These are phyloP conservation scores for Dendrolimus punctatus DNA, from an alignment of 1,140 invertebrate genomes.

Conservation along the genomic window DNA sequence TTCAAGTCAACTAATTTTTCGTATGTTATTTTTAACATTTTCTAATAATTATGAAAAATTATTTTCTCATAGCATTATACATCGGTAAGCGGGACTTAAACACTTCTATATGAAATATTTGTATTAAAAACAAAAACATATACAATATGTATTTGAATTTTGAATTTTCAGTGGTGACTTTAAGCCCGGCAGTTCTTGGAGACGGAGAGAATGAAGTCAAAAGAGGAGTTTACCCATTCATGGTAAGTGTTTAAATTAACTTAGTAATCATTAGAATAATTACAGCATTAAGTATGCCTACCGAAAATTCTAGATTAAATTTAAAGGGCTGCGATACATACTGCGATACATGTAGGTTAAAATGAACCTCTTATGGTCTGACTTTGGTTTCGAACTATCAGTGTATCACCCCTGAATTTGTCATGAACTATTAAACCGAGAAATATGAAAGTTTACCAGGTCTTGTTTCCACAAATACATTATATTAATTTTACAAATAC, in stretches of 20 bases:
- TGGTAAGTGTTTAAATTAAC: constrained; percentile 29
- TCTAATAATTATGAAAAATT: constrained; percentile 31
- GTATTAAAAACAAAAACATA: background rate
- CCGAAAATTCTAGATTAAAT: too few relatives aligned
- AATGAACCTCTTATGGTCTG: too few relatives aligned
- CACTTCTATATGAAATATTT: background rate
- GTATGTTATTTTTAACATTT: constrained; percentile 18
- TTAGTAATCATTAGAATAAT: too few relatives aligned
- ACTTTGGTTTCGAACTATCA: too few relatives aligned
- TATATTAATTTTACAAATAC: too few relatives aligned
- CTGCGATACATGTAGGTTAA: too few relatives aligned
- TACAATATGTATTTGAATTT: background rate
- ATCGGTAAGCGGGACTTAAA: constrained; percentile 15
- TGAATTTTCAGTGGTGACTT: constrained; percentile 12
- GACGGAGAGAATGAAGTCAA: constrained; percentile 36
- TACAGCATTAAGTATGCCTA: too few relatives aligned
- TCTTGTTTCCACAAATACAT: too few relatives aligned
- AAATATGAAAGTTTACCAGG: too few relatives aligned
- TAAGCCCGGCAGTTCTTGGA: constrained; percentile 20
- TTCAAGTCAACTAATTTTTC: constrained; percentile 29
- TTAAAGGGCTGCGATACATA: too few relatives aligned
- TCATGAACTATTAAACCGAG: too few relatives aligned
- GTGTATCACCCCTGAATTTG: too few relatives aligned
- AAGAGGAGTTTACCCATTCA: constrained; percentile 40
- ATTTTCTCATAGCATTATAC: constrained; percentile 16